Percentiles rank a stretch among this genome's conserved stretches.
Evolutionary conservation across 2,113 vertebrate genomes (phyloP).

Genomic region (Scytalopus superciliaris): DNA sequence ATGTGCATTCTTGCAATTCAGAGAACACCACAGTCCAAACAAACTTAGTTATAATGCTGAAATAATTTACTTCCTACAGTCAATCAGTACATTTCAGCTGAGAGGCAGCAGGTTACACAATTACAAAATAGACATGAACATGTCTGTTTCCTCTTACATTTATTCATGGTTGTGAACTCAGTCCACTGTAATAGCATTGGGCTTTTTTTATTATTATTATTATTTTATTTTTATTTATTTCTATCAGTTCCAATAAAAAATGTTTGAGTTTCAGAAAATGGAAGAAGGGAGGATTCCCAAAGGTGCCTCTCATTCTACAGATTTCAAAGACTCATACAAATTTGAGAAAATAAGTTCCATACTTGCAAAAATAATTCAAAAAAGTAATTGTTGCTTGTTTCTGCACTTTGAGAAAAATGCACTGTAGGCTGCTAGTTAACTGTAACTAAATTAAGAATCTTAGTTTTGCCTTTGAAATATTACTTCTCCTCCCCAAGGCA

Average conservation of each 20-base stretch:
- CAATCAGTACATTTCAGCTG: background rate
- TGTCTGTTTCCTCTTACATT: background rate
- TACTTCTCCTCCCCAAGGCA: background rate
- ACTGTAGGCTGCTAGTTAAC: background rate
- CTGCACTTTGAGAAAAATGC: background rate
- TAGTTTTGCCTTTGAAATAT: background rate
- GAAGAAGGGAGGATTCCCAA: background rate
- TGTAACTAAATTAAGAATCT: background rate
- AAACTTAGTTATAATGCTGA: background rate
- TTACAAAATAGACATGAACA: background rate
- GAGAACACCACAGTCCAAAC: rapidly evolving
- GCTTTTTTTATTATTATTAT: background rate
- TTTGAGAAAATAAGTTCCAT: background rate
- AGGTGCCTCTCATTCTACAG: background rate
- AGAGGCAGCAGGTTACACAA: background rate
- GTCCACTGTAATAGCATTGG: background rate
- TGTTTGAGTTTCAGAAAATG: background rate
- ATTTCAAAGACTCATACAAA: background rate
- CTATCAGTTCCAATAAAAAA: background rate
- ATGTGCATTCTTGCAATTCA: background rate
- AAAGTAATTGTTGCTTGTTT: background rate
- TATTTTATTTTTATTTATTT: background rate
- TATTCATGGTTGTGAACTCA: background rate
- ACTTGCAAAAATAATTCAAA: background rate
- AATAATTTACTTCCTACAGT: background rate